Evolutionary conservation across 2,113 vertebrate species (phyloP), one percentile per base, ranked within the genome.

Genomic region (Hippopotamus amphibius): DNA sequence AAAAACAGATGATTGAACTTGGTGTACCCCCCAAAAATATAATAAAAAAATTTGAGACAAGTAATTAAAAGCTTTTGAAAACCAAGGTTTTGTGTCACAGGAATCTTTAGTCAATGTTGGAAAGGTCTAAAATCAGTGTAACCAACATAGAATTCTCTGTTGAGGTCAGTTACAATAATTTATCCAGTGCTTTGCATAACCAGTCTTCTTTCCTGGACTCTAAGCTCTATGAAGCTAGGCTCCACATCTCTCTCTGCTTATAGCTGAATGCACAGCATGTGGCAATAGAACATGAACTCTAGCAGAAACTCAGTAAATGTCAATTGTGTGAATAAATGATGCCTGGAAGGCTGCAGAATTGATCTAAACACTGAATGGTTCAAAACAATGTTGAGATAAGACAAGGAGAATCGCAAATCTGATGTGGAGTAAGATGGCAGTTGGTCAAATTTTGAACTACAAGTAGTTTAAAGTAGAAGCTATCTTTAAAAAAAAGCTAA

Each of bases 61-160:
- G 46, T 74, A 7, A 55, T 85, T 28, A 85, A 90, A 92, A 59
- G 0, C 71, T 93, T 86, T 77, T 82, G 53, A 92, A 94, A 53
- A 71, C 57, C 37, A 84, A 71, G 17, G 2, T 84, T 93, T 93
- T 81, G 2, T 82, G 28, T 94, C 55, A 79, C 6, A 74, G 21
- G 28, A 80, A 79, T 71, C 43, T 65, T 89, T 11, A 59, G 41
- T 33, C 30, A 37, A 28, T 50, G 50, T 66, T 72, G 43, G 33
- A 15, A 82, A 74, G 14, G 24, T 83, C 11, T 90, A 26, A 28
- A 90, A 93, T 92, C 19, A 43, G 50, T 17, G 17, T 17, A 65
- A 80, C 0, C 9, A 43, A 59, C 0, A 0, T 15, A 63, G 24
- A 93, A n/a, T 74, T 93, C 33, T 59, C 21, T 41, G 1, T 26